A percentile compares a stretch with the other conserved stretches of the same genome.
phyloP scores from a whole-genome alignment of 1,140 invertebrate species.

The Bombyx mandarina region DNA sequence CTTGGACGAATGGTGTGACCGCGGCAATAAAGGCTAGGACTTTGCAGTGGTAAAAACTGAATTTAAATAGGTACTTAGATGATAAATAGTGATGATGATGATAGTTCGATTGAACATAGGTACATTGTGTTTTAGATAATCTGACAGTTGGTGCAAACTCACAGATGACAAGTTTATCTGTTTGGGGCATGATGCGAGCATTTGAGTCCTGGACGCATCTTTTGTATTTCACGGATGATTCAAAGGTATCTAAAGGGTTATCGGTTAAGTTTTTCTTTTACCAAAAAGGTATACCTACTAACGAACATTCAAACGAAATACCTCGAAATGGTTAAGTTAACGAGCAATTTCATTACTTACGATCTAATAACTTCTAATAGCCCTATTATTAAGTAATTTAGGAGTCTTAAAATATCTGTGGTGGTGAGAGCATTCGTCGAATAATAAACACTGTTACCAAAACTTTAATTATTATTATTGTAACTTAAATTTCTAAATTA shows the following conservation, averaged over 20 bases:
- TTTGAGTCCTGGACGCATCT: constrained; percentile 86
- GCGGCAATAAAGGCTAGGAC: too few species aligned
- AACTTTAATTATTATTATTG: not conserved
- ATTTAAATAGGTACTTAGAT: too few species aligned
- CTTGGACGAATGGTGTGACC: too few species aligned
- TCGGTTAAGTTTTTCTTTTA: not conserved
- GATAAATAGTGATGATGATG: too few species aligned
- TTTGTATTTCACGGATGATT: constrained; percentile 62
- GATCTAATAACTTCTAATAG: too few species aligned
- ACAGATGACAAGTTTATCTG: constrained; percentile 57
- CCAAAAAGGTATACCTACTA: too few species aligned
- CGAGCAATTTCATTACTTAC: too few species aligned
- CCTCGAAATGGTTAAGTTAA: too few species aligned
- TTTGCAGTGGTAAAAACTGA: too few species aligned
- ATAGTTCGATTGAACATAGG: too few species aligned
- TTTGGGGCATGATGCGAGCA: constrained; percentile 86
- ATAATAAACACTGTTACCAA: constrained; percentile 4
- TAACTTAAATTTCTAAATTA: not conserved
- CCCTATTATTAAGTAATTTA: not conserved
- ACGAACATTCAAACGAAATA: too few species aligned
- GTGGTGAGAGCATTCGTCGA: not conserved
- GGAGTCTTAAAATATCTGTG: not conserved
- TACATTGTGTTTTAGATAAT: constrained; percentile 18
- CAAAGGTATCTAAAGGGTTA: constrained; percentile 22
- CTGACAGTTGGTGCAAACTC: constrained; percentile 31